Evolutionary conservation across 2,797 vertebrate species (phyloP), one percentile per base, ranked within the genome.

Genomic region (Ibycter americanus): DNA sequence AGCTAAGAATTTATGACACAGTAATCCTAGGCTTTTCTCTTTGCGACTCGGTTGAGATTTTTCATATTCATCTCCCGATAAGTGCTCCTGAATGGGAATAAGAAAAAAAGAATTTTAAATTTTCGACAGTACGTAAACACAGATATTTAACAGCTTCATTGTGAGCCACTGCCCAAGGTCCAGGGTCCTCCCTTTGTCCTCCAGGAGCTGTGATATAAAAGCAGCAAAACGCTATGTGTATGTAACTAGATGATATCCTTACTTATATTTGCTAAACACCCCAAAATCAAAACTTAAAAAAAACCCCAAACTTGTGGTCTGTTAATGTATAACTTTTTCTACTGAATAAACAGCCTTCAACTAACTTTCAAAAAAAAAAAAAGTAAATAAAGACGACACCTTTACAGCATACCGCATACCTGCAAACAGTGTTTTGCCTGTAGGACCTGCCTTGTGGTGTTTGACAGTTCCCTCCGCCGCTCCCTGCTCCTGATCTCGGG

Each of bases 401-500:
- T 86, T 87, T 70, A 80, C 59, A 73, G 97, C 89, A 44, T 98
- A 99, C 99, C 95, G 97, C 89, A 44, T 98, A 99, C 99, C 95
- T 98, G 98, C 51, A 97, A 96, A 47, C 97, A 97, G 73, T 98
- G 98, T 36, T 98, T 98, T 12, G 94, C 78, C 38, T 98, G 98
- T 47, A 94, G 97, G 4, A 95, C 97, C 65, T 98, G 98, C 12
- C 61, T 89, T 8, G 87, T 65, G 76, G 95, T 98, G 87, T 98
- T 89, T 79, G 97, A 98, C 59, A 98, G 97, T 65, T 99, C 98
- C 84, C 98, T 99, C 76, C 94, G 97, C 85, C 97, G 98, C 77
- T 99, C 99, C 77, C 99, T 96, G 98, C 98, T 99, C 96, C 99
- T 98, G 89, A 99, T 99, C 97, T 99, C 99, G 0, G 99, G 99